Percentiles rank a stretch among this genome's conserved stretches.
These are phyloP conservation scores for Enteromius fasciolatus DNA, from an alignment of 2,797 vertebrate genomes.

Conservation along the genomic window DNA sequence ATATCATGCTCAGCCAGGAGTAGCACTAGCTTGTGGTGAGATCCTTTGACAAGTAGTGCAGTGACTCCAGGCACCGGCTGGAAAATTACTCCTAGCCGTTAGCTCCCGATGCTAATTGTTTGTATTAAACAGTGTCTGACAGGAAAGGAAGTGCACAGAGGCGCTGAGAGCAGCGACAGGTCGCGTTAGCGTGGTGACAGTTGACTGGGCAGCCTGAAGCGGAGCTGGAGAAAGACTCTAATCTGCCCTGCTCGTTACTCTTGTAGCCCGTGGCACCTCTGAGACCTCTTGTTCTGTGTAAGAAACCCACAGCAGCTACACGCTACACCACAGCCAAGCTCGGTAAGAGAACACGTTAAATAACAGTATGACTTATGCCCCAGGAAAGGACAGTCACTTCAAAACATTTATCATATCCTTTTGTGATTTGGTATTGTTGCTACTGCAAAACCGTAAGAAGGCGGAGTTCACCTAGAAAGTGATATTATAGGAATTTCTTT, in stretches of 20 bases:
- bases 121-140: conserved; percentile 59
- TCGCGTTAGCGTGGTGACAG: conserved; percentile 52
- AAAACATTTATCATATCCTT: conserved; percentile 5
- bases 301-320: conserved; percentile 26
- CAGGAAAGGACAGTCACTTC: conserved; percentile 29
- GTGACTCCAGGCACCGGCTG: conserved; percentile 40
- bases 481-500: neutral
- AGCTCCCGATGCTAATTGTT: conserved; percentile 56
- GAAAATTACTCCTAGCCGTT: conserved; percentile 49
- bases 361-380: conserved; percentile 36
- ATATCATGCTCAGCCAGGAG: conserved; percentile 31
- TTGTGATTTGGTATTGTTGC: conserved; percentile 25
- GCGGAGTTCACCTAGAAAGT: neutral
- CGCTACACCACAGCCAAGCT: neutral
- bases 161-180: conserved; percentile 50
- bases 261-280: conserved; percentile 33
- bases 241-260: conserved; percentile 42
- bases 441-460: conserved; percentile 2
- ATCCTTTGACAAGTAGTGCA: conserved; percentile 16
- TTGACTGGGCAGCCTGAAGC: conserved; percentile 54
- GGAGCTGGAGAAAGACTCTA: conserved; percentile 45
- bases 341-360: conserved; percentile 25
- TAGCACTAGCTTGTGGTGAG: conserved; percentile 24
- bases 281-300: conserved; percentile 30
- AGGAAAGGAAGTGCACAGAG: conserved; percentile 47